Conservation (phyloP, 2,797 vertebrate genomes). For the Alcedo quadribrachys region DNA sequence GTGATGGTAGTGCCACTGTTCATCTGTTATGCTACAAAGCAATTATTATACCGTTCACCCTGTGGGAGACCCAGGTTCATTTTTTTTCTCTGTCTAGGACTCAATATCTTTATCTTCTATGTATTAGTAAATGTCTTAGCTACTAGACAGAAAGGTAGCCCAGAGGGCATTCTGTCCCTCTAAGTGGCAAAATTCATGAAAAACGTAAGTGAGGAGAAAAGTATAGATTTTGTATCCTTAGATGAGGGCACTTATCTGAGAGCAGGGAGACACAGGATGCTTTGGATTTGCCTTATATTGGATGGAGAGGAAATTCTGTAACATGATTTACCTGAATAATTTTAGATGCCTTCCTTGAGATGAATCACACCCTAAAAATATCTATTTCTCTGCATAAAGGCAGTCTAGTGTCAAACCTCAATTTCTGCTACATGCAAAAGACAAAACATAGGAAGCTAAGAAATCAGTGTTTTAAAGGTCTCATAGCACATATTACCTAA, state of each 20-base stretch:
- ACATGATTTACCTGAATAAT: conserved; percentile 27
- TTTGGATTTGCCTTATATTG: neutral
- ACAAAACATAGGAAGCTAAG: neutral
- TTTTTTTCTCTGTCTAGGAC: neutral
- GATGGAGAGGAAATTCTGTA: neutral
- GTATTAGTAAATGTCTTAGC: neutral
- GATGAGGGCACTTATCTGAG: neutral
- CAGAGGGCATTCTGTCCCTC: neutral
- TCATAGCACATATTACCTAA: neutral
- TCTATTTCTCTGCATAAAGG: neutral
- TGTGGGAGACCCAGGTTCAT: neutral
- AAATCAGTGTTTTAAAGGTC: neutral
- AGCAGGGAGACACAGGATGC: neutral
- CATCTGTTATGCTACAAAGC: neutral
- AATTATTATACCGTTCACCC: neutral
- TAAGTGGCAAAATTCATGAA: neutral
- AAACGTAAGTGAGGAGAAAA: neutral
- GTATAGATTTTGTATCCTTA: neutral
- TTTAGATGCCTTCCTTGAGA: conserved; percentile 3
- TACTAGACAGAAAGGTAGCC: neutral
- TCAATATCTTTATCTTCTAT: neutral
- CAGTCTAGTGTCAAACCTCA: neutral
- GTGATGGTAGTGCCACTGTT: neutral
- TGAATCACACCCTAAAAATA: neutral
- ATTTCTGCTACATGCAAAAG: neutral